Percentiles rank a stretch among this genome's conserved stretches.
phyloP scores from a whole-genome alignment of 2,888 invertebrate species.

The Conus canariensis region DNA sequence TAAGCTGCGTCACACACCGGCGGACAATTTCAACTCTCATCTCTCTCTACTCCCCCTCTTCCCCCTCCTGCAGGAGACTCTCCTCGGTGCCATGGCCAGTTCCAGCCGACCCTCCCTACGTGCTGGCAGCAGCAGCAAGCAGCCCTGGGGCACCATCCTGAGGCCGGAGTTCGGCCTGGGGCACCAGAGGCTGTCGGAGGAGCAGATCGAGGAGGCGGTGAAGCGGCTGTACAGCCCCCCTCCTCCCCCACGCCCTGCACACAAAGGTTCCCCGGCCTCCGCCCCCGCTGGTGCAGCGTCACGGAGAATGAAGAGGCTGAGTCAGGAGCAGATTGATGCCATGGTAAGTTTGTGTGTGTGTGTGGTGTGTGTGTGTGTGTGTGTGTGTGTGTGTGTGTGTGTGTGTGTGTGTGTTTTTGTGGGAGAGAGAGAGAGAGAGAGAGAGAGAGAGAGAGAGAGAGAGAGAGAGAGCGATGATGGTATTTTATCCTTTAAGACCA shows the following conservation, averaged over 20 bases:
- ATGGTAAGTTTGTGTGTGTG: not conserved
- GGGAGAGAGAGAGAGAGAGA: conserved; percentile 17
- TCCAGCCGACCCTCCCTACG: no score
- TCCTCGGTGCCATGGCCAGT: no score
- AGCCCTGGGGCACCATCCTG: conserved; percentile 76
- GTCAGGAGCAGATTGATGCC: not conserved
- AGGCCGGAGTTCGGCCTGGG: conserved; percentile 74
- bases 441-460: conserved; percentile 27
- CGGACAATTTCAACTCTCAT: no score
- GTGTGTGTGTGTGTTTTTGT: no score
- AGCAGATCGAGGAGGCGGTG: conserved; percentile 73
- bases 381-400: no score
- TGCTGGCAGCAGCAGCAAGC: conserved; percentile 56
- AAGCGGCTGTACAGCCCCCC: conserved; percentile 58
- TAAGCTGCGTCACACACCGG: no score
- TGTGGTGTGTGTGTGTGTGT: no score
- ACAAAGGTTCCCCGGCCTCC: not conserved
- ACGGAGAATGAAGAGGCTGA: not conserved
- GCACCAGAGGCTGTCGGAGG: conserved; percentile 72
- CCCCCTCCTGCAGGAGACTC: no score
- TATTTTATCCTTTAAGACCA: no score
- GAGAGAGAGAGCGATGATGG: not conserved
- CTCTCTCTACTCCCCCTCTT: no score
- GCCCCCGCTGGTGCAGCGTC: not conserved
- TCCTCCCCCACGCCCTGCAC: not conserved